Evolutionary conservation across 2,888 invertebrate genomes (phyloP).

Genomic region (Temnothorax unifasciatus): DNA sequence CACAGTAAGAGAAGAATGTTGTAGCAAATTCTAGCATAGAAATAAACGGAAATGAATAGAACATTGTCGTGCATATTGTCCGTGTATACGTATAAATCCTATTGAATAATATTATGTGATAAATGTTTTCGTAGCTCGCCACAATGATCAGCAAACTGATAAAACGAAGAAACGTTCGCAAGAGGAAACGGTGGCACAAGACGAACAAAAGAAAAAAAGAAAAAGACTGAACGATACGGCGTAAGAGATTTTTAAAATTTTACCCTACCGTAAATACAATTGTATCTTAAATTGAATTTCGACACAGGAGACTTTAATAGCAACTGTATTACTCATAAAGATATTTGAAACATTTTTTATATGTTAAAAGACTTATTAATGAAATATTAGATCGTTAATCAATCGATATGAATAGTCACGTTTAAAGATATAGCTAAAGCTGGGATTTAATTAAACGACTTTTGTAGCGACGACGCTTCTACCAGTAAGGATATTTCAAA

Average conservation of each 20-base stretch:
- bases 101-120: no score
- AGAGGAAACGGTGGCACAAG: not conserved
- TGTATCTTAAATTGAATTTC: not conserved
- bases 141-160: conserved; percentile 8
- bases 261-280: not conserved
- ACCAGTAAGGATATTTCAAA: conserved; percentile 42
- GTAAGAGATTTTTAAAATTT: not conserved
- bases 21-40: no score
- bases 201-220: conserved; percentile 47
- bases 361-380: not conserved
- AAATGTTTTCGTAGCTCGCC: no score
- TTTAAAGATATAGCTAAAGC: not conserved
- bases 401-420: not conserved
- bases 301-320: not conserved
- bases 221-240: conserved; percentile 16
- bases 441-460: not conserved
- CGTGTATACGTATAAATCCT: no score
- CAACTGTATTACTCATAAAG: not conserved
- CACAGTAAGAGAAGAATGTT: no score
- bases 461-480: not conserved
- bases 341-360: not conserved
- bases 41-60: no score
- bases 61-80: no score
- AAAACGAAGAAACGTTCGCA: not conserved
- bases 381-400: not conserved